Base-by-base conservation (phyloP, 2,797 vertebrate species). In the Falco columbarius region DNA sequence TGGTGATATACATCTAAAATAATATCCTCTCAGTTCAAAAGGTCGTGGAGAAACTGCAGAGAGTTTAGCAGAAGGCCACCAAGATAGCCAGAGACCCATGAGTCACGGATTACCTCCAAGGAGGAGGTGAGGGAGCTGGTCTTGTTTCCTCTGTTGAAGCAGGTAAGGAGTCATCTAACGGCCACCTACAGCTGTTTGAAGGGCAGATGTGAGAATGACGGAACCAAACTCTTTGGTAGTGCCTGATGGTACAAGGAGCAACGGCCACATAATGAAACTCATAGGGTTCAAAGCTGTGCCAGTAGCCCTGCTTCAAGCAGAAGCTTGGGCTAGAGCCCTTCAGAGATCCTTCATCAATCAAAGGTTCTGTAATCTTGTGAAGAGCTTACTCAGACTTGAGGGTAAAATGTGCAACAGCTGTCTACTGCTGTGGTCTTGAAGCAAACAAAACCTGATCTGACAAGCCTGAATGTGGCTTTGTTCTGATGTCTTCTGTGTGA, bases 401-500 rank as follows among this genome's bases (percentile, higher is more conserved):
- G 85, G 70, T 44, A 81, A 67, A 75, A 54, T 81, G 59, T 88
- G 22, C 93, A 91, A 67, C 95, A 95, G 80, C 96, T 97, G 91
- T 94, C 89, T 89, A 36, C 75, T 66, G 7, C 94, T 96, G 93
- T 81, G 91, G 94, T 94, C 95, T 58, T 36, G 58, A 95, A 90
- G 85, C 87, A 94, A 95, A 94, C 87, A 95, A 93, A 92, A 92
- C 91, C 89, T 88, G 96, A 61, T 76, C 85, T 93, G 90, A 88
- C 4, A 3, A 81, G 95, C 36, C 76, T 93, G 87, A 95, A 93
- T 91, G 93, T 95, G 84, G 81, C 96, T 95, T 95, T 96, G 94
- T 96, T 95, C 94, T 90, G 84, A 58, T 91, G 82, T 96, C 92
- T 91, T 84, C 67, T 16, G 67, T 71, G 86, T 96, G 96, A 96